These are phyloP conservation scores for Syngnathoides biaculeatus DNA, from an alignment of 2,113 vertebrate species.

Conservation along the genomic window DNA sequence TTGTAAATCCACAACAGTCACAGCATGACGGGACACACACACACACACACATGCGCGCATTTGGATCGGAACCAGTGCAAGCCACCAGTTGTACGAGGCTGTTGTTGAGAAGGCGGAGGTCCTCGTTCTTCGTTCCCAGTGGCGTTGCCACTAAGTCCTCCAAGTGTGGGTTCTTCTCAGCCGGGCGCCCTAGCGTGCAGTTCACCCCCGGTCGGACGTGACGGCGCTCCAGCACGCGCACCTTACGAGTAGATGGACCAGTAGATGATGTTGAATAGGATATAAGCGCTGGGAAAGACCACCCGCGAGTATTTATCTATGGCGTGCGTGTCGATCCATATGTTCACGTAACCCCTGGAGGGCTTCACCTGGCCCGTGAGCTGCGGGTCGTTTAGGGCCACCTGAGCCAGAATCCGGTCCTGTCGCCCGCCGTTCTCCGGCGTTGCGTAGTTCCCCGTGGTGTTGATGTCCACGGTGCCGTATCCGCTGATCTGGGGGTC, in stretches of 20 bases:
- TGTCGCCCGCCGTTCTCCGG: conserved; percentile 82
- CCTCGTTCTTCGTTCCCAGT: conserved; percentile 39
- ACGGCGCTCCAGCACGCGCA: not conserved
- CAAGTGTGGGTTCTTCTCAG: conserved; percentile 1
- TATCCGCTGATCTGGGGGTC: conserved; percentile 80
- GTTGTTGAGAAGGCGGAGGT: conserved; percentile 64
- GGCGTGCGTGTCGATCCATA: conserved; percentile 94
- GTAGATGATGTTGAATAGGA: conserved; percentile 97
- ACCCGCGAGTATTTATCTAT: conserved; percentile 97
- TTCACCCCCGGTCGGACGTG: not conserved
- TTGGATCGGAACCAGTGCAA: conserved; percentile 13
- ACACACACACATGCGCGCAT: not conserved
- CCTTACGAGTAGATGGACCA: conserved; percentile 94
- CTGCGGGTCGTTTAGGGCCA: conserved; percentile 80
- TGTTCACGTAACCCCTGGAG: conserved; percentile 83
- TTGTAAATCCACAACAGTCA: conserved; percentile 7
- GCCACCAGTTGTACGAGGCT: conserved; percentile 55
- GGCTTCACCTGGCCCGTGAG: conserved; percentile 78
- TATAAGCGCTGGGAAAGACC: conserved; percentile 92
- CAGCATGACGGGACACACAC: conserved; percentile 23
- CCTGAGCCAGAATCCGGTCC: conserved; percentile 85
- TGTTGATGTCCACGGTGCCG: conserved; percentile 81
- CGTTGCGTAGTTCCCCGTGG: conserved; percentile 77
- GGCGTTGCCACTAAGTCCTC: conserved; percentile 1
- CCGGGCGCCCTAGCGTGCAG: conserved; percentile 5